Base-by-base conservation (phyloP, 2,888 invertebrate genomes). In the Phortica okadai region DNA sequence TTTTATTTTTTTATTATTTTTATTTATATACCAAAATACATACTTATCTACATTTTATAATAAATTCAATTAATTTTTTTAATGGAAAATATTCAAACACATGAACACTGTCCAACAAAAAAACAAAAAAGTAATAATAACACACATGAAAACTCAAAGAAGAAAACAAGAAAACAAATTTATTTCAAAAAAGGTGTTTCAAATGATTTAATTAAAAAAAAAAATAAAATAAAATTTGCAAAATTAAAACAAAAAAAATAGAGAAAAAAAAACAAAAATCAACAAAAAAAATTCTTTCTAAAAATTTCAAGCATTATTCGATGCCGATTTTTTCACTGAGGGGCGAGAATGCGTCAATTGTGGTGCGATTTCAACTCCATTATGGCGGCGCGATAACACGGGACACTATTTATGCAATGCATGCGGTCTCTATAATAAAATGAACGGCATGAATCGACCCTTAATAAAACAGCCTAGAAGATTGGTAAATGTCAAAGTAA, bases 371-470 rank as follows among this genome's bases (percentile, higher is more conserved):
- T 97, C 97, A 88, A 99, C 99, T 85, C 99, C 99, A 81, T 94
- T 99, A 87, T 99, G 99, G 99, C 95, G 99, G 85, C 95, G 99
- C 91, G 99, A 99, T 94, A 98, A 98, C 92, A 98, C 98, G 89
- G 99, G 99, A 82, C 98, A 99, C 93, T 99, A 99, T 93, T 95
- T 99, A 89, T 99, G 99, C 95, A 99, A 99, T 94, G 99, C 99
- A 83, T 99, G 99, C 93, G 99, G 99, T 89, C 96, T 99, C 87
- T 99, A 99, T 94, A 96, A 96, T 93, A 97, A 97, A 94, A 96
- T 97, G 96, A 98, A 98, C 92, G 97, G 97, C 91, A 95, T 97
- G 94, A 97, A 97, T 93, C 94, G 97, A 90, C 97, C 98, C 78
- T 93, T 97, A 90, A 96, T 97, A 90, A 97, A 97, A 93, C 97